Base-by-base conservation (phyloP, 2,113 vertebrate species). In the Ameiurus melas region DNA sequence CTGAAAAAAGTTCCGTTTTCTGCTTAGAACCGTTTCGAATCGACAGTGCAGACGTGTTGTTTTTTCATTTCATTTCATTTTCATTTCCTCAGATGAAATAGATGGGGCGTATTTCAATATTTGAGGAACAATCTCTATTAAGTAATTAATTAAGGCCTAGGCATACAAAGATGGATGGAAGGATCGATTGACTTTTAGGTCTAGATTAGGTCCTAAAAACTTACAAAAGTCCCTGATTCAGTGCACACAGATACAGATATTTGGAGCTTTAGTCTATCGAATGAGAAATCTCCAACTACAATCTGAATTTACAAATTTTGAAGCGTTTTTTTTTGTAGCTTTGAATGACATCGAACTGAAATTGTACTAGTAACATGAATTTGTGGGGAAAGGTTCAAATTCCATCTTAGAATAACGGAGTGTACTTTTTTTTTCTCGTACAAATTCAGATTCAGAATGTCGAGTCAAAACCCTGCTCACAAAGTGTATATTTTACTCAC, bases 1-100 rank as follows among this genome's bases (percentile, higher is more conserved):
- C 75, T 33, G n/a, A n/a, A 85, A 83, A 86, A 16, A n/a, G 25
- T 17, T 1, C 25, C 43, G 5, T 86, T 86, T 79, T 70, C 30
- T 3, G 22, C 5, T 58, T 43, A 47, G 60, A 51, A 33, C 22
- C 12, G 22, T 66, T 57, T 20, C 4, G n/a, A 78, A 57, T 30
- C 14, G 14, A 39, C 4, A 27, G 27, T 57, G 16, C 60, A 10
- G n/a, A 68, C 30, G 30, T 36, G 36, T 6, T n/a, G 14, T 33
- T 7, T 17, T 70, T n/a, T n/a, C n/a, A n/a, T n/a, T n/a, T n/a
- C n/a, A n/a, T n/a, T n/a, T 3, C 12, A 3, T 20, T 73, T 19
- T 10, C 2, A 47, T 47, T 47, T 8, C 47, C 36, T 39, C 1
- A 20, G 16, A 25, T 0, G 14, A 77, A 77, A 77, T 77, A 25